A percentile compares a stretch with the other conserved stretches of the same genome.
Evolutionary conservation across 2,888 invertebrate species (phyloP).

Genomic region (Scaptomyza flava): DNA sequence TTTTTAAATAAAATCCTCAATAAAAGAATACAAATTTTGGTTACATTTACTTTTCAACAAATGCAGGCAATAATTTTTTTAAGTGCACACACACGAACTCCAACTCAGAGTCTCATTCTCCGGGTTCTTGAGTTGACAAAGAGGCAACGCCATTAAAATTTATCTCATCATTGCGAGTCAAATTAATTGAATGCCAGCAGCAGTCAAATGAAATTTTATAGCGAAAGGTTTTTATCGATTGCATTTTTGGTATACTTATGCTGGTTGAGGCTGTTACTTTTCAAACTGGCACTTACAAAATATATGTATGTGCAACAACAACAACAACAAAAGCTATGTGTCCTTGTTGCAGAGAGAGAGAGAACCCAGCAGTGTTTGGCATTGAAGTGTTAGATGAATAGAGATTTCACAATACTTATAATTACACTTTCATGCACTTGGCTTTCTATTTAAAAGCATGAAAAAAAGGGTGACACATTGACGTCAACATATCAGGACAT

Average conservation of each 20-base stretch:
- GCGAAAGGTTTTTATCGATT: conserved; percentile 4
- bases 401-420: conserved; percentile 36
- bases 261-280: conserved; percentile 15
- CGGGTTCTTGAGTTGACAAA: conserved; percentile 29
- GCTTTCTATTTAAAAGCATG: conserved; percentile 3
- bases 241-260: conserved; percentile 25
- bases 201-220: conserved; percentile 8
- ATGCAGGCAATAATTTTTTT: not conserved
- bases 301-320: conserved; percentile 9
- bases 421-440: conserved; percentile 51
- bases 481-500: conserved; percentile 6
- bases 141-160: conserved; percentile 49
- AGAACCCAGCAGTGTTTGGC: conserved; percentile 30
- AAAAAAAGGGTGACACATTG: conserved; percentile 16
- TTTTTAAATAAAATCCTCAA: conserved; percentile 39
- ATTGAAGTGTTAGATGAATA: conserved; percentile 44
- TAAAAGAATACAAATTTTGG: conserved; percentile 9
- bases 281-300: conserved; percentile 6
- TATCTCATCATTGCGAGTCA: conserved; percentile 48
- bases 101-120: conserved; percentile 1
- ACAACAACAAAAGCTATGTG: conserved; percentile 15
- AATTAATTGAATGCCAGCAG: conserved; percentile 68
- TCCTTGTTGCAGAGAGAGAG: conserved; percentile 34
- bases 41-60: not conserved
- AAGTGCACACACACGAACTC: conserved; percentile 1